These are phyloP conservation scores for cat (Felis catus) DNA, from an alignment of 2,113 vertebrate genomes.

Conservation along the genomic window F.catus_Fca126_mat1.0 CM031416.1:121970001-121970500, in stretches of 20 bases:
- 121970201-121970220: neutral
- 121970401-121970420: neutral
- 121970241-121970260: neutral
- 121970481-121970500: neutral
- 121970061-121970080: neutral
- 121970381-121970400: neutral
- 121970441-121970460: neutral
- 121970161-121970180: neutral
- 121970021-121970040: neutral
- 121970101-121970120: conserved; percentile 33
- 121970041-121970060: neutral
- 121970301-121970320: neutral
- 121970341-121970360: neutral
- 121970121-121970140: neutral
- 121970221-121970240: neutral
- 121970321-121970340: neutral
- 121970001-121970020: neutral
- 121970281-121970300: conserved; percentile 4
- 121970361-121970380: neutral
- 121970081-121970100: neutral
- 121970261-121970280: neutral
- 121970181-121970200: neutral
- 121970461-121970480: neutral
- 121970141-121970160: neutral
- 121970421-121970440: neutral